These are phyloP conservation scores for Tiaroga cobitis DNA, from an alignment of 2,797 vertebrate genomes.

Conservation along the genomic window DNA sequence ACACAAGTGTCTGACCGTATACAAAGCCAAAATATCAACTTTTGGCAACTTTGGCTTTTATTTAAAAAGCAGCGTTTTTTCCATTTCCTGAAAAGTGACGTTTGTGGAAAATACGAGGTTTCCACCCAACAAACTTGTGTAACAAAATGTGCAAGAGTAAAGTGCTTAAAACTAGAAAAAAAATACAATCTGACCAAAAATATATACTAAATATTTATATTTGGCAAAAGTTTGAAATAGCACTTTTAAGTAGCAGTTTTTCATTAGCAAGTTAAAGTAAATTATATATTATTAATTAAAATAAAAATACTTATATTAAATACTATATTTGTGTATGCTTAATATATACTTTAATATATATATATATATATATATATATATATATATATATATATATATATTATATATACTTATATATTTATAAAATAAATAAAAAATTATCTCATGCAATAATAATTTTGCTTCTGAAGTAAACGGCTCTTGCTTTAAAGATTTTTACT, in stretches of 20 bases:
- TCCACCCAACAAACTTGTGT: neutral
- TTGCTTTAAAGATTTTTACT: neutral
- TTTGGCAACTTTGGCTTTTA: no score
- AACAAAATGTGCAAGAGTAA: neutral
- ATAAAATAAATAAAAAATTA: no score
- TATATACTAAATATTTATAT: neutral
- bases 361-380: neutral
- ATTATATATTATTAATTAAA: no score
- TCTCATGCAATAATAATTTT: no score
- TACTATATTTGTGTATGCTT: no score
- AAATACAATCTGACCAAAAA: no score
- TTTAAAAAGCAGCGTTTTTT: no score
- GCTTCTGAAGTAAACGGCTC: neutral
- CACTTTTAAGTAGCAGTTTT: neutral
- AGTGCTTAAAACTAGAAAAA: neutral
- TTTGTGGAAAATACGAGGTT: neutral
- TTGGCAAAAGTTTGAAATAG: neutral
- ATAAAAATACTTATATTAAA: no score
- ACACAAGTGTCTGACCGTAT: no score
- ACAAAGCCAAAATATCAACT: no score
- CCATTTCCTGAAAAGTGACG: no score
- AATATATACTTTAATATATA: neutral
- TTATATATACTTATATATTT: neutral
- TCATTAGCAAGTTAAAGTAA: neutral
- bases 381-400: no score